These are phyloP conservation scores for Myotis yumanensis DNA, from an alignment of 2,113 vertebrate genomes.

Conservation along the genomic window DNA sequence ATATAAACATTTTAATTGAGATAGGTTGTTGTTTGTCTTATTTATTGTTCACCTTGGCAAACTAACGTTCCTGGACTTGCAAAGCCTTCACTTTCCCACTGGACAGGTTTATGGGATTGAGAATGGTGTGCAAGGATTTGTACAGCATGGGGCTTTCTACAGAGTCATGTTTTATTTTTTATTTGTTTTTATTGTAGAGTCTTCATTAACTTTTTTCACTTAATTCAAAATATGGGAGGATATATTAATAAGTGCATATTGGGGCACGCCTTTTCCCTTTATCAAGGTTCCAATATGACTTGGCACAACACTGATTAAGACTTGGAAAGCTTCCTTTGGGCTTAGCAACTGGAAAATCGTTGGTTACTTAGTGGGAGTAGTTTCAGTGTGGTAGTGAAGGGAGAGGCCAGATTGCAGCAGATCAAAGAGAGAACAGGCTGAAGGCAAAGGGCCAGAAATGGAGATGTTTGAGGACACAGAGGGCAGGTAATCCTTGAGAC, in stretches of 20 bases:
- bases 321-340: neutral
- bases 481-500: neutral
- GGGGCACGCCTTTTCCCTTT: neutral
- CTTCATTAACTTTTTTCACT: neutral
- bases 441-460: neutral
- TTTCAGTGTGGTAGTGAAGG: neutral
- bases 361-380: neutral
- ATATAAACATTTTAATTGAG: neutral
- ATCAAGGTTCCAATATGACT: neutral
- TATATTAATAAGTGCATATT: neutral
- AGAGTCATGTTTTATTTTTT: neutral
- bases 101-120: neutral
- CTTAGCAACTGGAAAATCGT: conserved; percentile 12
- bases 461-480: neutral
- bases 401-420: neutral
- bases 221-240: neutral
- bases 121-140: neutral
- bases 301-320: neutral
- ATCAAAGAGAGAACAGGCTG: neutral
- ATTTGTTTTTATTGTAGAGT: neutral
- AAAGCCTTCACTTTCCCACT: neutral
- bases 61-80: neutral
- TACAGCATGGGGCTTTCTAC: neutral
- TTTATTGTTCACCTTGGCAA: neutral
- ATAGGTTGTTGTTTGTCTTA: fast-evolving